Conservation (phyloP, 2,113 vertebrate species). For the Scophthalmus maximus region DNA sequence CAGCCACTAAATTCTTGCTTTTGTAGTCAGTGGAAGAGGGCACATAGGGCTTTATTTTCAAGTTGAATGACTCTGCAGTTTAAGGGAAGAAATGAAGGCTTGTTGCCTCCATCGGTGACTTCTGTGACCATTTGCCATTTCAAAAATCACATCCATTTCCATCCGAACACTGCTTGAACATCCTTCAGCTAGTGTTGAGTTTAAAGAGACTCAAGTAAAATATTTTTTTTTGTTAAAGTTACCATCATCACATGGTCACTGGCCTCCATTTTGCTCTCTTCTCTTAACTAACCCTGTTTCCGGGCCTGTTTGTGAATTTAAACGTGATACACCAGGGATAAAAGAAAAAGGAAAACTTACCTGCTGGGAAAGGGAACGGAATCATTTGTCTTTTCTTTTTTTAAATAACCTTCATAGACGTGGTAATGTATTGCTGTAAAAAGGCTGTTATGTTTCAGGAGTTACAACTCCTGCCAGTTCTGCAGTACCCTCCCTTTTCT, state of each 20-base stretch:
- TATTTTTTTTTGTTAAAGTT: no score
- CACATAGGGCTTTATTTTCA: background rate
- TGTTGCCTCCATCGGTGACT: no score
- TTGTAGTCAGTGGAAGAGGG: background rate
- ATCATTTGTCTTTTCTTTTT: background rate
- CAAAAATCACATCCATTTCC: no score
- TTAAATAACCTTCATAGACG: background rate
- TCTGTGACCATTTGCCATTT: no score
- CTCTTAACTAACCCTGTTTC: background rate
- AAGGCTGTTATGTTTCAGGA: conserved; percentile 1
- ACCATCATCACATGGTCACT: background rate
- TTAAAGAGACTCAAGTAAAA: no score
- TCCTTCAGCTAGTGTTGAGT: no score
- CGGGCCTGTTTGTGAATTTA: background rate
- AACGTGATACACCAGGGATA: background rate
- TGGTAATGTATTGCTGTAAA: background rate
- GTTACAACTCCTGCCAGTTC: conserved; percentile 2
- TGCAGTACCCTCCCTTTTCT: conserved; percentile 6
- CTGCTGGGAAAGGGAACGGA: background rate
- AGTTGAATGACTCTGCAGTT: background rate
- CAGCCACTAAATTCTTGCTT: no score
- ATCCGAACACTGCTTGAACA: no score
- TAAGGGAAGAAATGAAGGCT: no score
- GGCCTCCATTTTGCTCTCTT: background rate
- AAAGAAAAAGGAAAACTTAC: background rate